Conservation (phyloP, 2,888 invertebrate genomes). For the Scaptomyza cyrtandrae region DNA sequence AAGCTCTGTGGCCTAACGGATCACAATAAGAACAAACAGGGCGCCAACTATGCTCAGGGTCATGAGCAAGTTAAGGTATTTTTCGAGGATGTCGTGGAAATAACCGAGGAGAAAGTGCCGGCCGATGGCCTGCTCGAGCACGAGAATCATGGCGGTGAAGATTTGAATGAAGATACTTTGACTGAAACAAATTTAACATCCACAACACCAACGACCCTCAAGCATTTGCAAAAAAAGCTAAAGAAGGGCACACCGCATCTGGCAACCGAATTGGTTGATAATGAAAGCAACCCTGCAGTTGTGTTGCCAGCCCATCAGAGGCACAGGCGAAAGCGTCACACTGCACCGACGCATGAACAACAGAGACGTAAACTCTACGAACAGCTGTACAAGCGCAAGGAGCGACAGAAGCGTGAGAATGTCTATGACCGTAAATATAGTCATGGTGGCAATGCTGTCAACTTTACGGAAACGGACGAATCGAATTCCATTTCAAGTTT, state of each 20-base stretch:
- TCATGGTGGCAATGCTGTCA: slow-evolving; percentile 90
- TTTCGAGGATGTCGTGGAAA: slow-evolving; percentile 87
- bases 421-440: slow-evolving; percentile 90
- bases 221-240: slow-evolving; percentile 60
- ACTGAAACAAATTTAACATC: background rate
- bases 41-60: slow-evolving; percentile 85
- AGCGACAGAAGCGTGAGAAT: slow-evolving; percentile 83
- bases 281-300: background rate
- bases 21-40: slow-evolving; percentile 88
- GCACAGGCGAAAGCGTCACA: slow-evolving; percentile 9
- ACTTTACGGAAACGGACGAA: slow-evolving; percentile 86
- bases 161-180: slow-evolving; percentile 67
- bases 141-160: slow-evolving; percentile 83
- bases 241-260: slow-evolving; percentile 68
- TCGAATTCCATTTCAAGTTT: slow-evolving; percentile 92
- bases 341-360: slow-evolving; percentile 16
- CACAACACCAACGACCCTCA: slow-evolving; percentile 16
- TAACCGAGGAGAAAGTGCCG: slow-evolving; percentile 73
- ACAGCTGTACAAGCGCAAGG: slow-evolving; percentile 73
- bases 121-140: slow-evolving; percentile 68
- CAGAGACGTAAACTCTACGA: slow-evolving; percentile 77
- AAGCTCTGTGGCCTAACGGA: slow-evolving; percentile 92
- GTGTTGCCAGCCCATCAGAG: background rate
- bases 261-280: slow-evolving; percentile 8
- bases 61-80: slow-evolving; percentile 86